Evolutionary conservation across 2,888 invertebrate genomes (phyloP).

Genomic region (Belgica antarctica): DNA sequence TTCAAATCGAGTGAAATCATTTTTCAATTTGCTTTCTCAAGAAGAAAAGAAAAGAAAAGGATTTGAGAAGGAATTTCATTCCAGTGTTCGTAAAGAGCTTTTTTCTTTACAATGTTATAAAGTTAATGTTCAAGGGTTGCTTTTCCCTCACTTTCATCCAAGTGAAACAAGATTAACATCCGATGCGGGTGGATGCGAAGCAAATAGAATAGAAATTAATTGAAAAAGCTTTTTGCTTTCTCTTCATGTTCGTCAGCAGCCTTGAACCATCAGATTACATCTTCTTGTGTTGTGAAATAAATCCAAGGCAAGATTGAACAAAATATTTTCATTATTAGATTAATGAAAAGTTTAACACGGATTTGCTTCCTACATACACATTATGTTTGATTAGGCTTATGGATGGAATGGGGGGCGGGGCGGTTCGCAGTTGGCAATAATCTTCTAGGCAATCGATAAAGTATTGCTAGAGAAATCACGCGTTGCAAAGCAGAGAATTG

Average conservation of each 20-base stretch:
- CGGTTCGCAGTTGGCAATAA: too few relatives aligned
- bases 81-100: too few relatives aligned
- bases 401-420: too few relatives aligned
- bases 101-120: neutral
- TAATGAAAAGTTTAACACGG: slow-evolving; percentile 1
- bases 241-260: neutral
- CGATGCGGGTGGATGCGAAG: neutral
- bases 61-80: neutral
- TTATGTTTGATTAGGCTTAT: too few relatives aligned
- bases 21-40: neutral
- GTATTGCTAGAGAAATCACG: too few relatives aligned
- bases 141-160: neutral
- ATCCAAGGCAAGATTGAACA: slow-evolving; percentile 2
- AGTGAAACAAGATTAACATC: slow-evolving; percentile 1
- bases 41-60: neutral
- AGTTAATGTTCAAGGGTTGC: neutral
- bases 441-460: too few relatives aligned
- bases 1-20: slow-evolving; percentile 15
- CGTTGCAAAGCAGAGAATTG: too few relatives aligned
- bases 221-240: slow-evolving; percentile 6
- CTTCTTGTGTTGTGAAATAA: neutral
- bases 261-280: neutral
- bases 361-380: too few relatives aligned
- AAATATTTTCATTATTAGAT: neutral
- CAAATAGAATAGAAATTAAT: slow-evolving; percentile 8